Base-by-base conservation (phyloP, 2,888 invertebrate species). In the Callyntrura guangdongensis region DNA sequence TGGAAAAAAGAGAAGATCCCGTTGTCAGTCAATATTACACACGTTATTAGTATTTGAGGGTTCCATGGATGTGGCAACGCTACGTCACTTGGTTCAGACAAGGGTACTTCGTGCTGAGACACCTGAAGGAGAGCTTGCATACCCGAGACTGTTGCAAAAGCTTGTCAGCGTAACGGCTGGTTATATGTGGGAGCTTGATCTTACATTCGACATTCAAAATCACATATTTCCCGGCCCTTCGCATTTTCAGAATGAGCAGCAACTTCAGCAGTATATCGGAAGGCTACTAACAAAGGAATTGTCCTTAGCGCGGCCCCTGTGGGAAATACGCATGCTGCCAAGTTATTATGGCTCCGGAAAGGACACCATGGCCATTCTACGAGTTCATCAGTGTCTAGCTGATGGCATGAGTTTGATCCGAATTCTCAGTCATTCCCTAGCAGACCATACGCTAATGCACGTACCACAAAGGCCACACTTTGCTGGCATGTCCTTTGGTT, bases 391-490 rank as follows among this genome's bases (percentile, higher is more conserved):
- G 69, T 95, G 95, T 90, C 94, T 96, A 47, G 95, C 95, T 0
- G 96, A 96, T 94, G 96, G 96, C 12, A 95, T 95, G 89, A 95
- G 96, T 0, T 94, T 96, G 88, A 95, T 96, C 11, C 94, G 95
- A 47, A 94, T 95, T 69, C 93, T 95, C 69, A 94, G 95, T 81
- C 95, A 95, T 90, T 94, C 95, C 20, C 93, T 96, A 61, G 95
- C 95, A 6, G 95, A 95, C 92, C 94, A 95, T 79, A 94, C 94
- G 22, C 90, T 92, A 45, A 93, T 94, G 90, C 94, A 94, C 87
- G 94, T 94, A 67, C 94, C 94, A 6, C 94, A 94, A 94, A 95
- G 95, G 86, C 95, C 95, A 12, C 94, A 95, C 20, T 95, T 95
- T 92, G 95, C 95, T 5, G 95, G 95, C 2, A 93, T 94, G 20